Conservation (phyloP, 2,797 vertebrate species). For the Nyctalus aviator region DNA sequence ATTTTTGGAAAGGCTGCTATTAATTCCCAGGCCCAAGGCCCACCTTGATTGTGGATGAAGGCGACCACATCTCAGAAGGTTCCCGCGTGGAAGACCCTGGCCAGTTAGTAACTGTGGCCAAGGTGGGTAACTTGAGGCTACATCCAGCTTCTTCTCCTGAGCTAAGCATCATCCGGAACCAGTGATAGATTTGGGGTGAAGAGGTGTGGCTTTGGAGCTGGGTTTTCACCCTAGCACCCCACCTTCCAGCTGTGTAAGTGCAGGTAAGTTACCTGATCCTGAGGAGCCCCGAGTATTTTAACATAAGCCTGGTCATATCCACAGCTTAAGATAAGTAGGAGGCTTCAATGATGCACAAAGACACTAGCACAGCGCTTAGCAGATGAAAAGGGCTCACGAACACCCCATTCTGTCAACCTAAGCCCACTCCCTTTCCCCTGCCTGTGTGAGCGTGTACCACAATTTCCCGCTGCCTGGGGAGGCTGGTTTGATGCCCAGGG, state of each 20-base stretch:
- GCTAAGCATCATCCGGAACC: background rate
- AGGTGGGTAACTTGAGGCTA: rapidly evolving
- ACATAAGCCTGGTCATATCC: rapidly evolving
- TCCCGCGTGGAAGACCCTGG: no score
- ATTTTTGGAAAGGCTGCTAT: background rate
- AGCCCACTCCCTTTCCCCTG: background rate
- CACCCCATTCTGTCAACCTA: background rate
- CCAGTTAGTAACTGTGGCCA: background rate
- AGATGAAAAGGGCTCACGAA: rapidly evolving
- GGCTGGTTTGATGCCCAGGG: background rate
- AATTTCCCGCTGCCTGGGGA: background rate
- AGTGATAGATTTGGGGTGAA: background rate
- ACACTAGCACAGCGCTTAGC: rapidly evolving
- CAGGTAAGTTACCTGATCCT: background rate
- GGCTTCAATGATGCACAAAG: background rate
- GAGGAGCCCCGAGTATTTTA: rapidly evolving
- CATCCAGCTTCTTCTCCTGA: rapidly evolving
- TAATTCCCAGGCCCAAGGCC: background rate
- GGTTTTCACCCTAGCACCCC: background rate
- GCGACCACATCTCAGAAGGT: background rate
- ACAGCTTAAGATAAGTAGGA: background rate
- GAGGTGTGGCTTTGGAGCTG: no score
- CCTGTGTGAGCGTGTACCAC: rapidly evolving
- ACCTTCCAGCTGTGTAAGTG: background rate
- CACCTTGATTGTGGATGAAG: background rate